Evolutionary conservation across 2,888 invertebrate species (phyloP), one percentile per base, ranked within the genome.

Genomic region (Catonia carolina): DNA sequence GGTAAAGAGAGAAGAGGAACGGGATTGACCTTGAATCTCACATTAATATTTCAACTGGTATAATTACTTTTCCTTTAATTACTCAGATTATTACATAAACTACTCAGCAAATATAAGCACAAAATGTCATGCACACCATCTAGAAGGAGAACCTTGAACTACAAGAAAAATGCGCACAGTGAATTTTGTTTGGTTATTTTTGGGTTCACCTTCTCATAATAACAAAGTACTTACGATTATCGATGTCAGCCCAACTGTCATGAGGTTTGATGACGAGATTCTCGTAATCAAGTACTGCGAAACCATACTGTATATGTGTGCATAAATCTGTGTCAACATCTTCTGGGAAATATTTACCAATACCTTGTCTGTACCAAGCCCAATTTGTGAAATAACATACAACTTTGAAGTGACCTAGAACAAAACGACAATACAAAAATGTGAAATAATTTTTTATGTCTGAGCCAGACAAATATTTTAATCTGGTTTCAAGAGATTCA

Each of bases 381-480:
- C 93, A 94, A 69, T 93, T 93, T 0, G 93, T 92, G 72, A 91
- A 93, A 72, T 93, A 93, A 68, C 92, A 93, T 0, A 92, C 87
- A 0, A 92, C 79, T 72, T 89, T 90, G 70, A 82, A 89, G 58
- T 83, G 78, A 15, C 85, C 89, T 69, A 78, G 73, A 60, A 82
- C 70, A n/a, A 15, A 23, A 49, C n/a, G 48, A 15, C 18, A 33
- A 33, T 20, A 45, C 8, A 22, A n/a, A 36, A 15, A 39, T 1
- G 35, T 20, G 31, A 5, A 22, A 15, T 10, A 20, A n/a, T n/a
- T n/a, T n/a, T n/a, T n/a, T n/a, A n/a, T n/a, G n/a, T n/a, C n/a
- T n/a, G n/a, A 23, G 2, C n/a, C 22, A 20, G 47, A 57, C n/a
- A 39, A 12, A 42, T n/a, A 36, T 47, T 27, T 53, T 14, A 7